These are phyloP conservation scores for Fundulus diaphanus DNA, from an alignment of 2,797 vertebrate genomes.

Conservation along the genomic window DNA sequence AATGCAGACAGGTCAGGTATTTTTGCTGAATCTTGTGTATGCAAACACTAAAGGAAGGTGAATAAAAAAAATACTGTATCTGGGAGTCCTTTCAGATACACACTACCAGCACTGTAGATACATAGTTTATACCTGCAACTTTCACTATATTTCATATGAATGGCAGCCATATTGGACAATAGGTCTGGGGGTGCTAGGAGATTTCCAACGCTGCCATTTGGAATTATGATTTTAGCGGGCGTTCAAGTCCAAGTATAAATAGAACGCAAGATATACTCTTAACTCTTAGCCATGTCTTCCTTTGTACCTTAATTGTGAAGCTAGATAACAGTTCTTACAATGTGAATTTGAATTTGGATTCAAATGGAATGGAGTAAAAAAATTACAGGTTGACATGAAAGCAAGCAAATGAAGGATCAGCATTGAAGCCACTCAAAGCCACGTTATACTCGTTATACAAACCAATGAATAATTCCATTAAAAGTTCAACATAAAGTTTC, in stretches of 20 bases:
- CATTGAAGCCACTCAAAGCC: background rate
- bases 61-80: too few species aligned
- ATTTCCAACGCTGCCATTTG: too few species aligned
- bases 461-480: background rate
- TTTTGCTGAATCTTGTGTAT: too few species aligned
- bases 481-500: conserved; percentile 1
- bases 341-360: conserved; percentile 67
- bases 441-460: background rate
- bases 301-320: conserved; percentile 31
- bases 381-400: background rate
- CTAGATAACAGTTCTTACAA: conserved; percentile 52
- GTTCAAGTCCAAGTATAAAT: background rate
- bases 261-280: background rate
- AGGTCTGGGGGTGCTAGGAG: too few species aligned
- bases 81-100: too few species aligned
- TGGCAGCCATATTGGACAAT: too few species aligned
- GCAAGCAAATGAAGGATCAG: background rate
- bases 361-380: conserved; percentile 34
- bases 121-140: too few species aligned
- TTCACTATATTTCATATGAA: too few species aligned
- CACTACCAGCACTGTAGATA: too few species aligned
- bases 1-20: too few species aligned
- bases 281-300: background rate
- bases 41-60: too few species aligned
- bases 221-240: too few species aligned